Evolutionary conservation across 2,797 vertebrate genomes (phyloP), one percentile per base, ranked within the genome.

Genomic region (Anguilla pacifica): DNA sequence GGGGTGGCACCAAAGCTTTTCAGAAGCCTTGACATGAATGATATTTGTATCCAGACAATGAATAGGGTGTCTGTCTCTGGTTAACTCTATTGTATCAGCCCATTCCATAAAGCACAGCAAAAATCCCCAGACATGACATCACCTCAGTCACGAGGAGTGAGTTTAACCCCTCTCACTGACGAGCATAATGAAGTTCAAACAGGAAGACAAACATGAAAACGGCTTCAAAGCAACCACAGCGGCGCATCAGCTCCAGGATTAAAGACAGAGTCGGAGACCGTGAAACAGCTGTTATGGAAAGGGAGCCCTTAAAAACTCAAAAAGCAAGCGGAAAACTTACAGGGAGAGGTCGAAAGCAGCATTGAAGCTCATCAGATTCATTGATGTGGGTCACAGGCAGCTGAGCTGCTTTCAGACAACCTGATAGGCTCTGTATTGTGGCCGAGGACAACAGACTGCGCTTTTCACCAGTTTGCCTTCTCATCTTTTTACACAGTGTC

Each of bases 121-220:
- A 67, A 67, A n/a, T 25, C 22, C 5, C 4, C 61, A 7, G 22
- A n/a, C 19, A n/a, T 67, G n/a, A 67, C 61, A 67, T 9, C 61
- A 67, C 6, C n/a, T 25, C 22, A 67, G 22, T 67, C 61, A 67
- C 22, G 61, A 6, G 5, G 61, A n/a, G 61, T 6, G 61, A n/a
- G 61, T 67, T 67, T n/a, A 67, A 67, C 61, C 43, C 43, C 25
- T 83, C 49, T 28, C 28, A 51, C 19, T 28, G 17, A 57, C 7
- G 11, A 6, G 25, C 17, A 53, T 51, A 85, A 74, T 35, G 13
- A 74, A 31, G 70, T 15, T 39, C 70, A 61, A 57, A 59, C 51
- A 85, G 28, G n/a, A 59, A n/a, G 25, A 84, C 46, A 83, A 53
- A 83, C 53, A 57, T 61, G 53, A 39, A 61, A 85, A 57, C 39